Conservation (phyloP, 2,888 invertebrate species). For the Drosophila subsilvestris region DNA sequence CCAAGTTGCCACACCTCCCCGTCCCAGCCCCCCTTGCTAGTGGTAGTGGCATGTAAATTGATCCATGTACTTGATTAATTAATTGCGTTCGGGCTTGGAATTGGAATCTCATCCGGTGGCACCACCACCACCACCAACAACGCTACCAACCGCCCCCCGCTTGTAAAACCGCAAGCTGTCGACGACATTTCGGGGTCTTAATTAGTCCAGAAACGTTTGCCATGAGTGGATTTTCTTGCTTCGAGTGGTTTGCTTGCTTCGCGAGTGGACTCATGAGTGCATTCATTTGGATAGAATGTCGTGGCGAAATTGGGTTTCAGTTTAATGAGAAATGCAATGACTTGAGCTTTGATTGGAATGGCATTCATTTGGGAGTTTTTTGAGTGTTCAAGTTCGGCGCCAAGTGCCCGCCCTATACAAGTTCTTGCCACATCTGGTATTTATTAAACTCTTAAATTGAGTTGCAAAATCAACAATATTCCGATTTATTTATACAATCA, state of each 20-base stretch:
- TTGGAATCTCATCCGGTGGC: background rate
- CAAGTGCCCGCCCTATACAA: background rate
- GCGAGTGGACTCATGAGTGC: background rate
- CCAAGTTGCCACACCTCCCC: slow-evolving; percentile 45
- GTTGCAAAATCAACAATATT: too few species aligned
- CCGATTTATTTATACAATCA: background rate
- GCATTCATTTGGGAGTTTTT: background rate
- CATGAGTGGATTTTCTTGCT: slow-evolving; percentile 16
- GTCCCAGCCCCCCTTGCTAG: slow-evolving; percentile 6
- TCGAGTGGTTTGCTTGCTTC: slow-evolving; percentile 7
- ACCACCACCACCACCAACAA: background rate
- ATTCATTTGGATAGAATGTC: background rate
- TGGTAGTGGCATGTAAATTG: slow-evolving; percentile 66
- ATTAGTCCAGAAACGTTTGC: slow-evolving; percentile 31
- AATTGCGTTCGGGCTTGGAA: slow-evolving; percentile 61
- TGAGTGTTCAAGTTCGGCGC: background rate
- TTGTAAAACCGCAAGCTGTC: slow-evolving; percentile 36
- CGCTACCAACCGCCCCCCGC: background rate
- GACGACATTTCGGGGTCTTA: slow-evolving; percentile 35
- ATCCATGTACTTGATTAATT: slow-evolving; percentile 77
- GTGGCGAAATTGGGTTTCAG: background rate
- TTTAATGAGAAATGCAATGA: background rate
- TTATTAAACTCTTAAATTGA: background rate
- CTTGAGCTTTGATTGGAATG: background rate
- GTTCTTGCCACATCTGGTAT: background rate